Conservation (phyloP, 2,113 vertebrate genomes). For the Atractosteus spatula region DNA sequence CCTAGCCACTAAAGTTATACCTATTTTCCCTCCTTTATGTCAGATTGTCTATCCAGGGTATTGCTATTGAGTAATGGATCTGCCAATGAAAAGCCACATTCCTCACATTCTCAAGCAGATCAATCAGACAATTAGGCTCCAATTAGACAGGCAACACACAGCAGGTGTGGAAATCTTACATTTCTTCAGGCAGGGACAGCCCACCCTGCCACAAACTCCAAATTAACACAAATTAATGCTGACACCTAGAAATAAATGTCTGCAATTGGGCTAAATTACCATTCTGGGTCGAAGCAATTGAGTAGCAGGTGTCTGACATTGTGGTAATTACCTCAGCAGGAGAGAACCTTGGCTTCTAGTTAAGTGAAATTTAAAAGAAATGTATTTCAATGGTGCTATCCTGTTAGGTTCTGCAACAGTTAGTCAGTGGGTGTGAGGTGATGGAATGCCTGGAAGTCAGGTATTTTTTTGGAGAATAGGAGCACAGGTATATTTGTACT, state of each 20-base stretch:
- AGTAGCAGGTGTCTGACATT: conserved; percentile 77
- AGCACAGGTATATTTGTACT: too few relatives aligned
- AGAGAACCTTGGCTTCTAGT: conserved; percentile 39
- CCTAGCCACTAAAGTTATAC: too few relatives aligned
- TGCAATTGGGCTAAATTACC: conserved; percentile 66
- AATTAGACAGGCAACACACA: conserved; percentile 62
- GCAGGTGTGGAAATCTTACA: conserved; percentile 69
- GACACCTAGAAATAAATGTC: conserved; percentile 77
- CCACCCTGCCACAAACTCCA: conserved; percentile 49
- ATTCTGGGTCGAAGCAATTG: conserved; percentile 71
- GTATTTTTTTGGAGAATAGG: too few relatives aligned
- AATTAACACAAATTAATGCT: conserved; percentile 79
- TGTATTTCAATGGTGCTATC: too few relatives aligned
- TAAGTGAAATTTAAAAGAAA: too few relatives aligned
- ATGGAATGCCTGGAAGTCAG: too few relatives aligned
- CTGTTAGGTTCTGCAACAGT: too few relatives aligned
- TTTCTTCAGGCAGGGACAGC: conserved; percentile 43
- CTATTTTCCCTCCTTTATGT: too few relatives aligned
- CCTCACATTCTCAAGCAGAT: conserved; percentile 61
- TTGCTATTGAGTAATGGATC: conserved; percentile 55
- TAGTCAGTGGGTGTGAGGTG: too few relatives aligned
- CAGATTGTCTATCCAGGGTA: not conserved
- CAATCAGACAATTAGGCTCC: conserved; percentile 77
- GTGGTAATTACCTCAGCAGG: conserved; percentile 66
- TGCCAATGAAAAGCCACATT: conserved; percentile 56